Conservation (phyloP, 2,797 vertebrate genomes). For the Hippocampus kuda region DNA sequence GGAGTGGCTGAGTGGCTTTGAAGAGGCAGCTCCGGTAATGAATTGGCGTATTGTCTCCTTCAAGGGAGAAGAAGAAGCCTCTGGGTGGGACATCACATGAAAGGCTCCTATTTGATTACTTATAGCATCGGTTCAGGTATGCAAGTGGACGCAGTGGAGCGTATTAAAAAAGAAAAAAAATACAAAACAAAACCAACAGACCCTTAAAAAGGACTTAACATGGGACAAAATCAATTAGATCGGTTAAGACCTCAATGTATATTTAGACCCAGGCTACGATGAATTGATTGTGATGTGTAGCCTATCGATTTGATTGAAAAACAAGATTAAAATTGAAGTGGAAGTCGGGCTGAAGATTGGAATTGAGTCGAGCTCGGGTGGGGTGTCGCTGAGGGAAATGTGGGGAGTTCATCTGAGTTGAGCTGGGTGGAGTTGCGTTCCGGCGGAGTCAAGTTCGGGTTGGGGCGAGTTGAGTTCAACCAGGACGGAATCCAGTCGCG, state of each 20-base stretch:
- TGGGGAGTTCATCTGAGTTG: no score
- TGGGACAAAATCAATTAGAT: not conserved
- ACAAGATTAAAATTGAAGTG: no score
- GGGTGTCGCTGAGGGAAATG: no score
- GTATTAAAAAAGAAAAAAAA: conserved; percentile 27
- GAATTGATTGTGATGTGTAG: no score
- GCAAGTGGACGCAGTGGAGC: conserved; percentile 47
- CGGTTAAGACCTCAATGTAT: not conserved
- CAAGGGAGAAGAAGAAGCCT: conserved; percentile 50
- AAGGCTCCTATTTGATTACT: conserved; percentile 67
- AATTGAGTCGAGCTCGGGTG: no score
- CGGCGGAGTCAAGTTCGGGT: no score
- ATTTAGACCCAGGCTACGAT: not conserved
- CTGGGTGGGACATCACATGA: conserved; percentile 67
- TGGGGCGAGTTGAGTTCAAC: no score
- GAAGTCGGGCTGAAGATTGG: no score
- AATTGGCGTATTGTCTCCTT: conserved; percentile 62
- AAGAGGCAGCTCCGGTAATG: conserved; percentile 64
- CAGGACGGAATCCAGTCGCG: no score
- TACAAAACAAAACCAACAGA: no score
- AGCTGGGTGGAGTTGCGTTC: no score
- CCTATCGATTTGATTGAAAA: no score
- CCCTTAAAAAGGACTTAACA: not conserved
- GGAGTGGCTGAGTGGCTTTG: conserved; percentile 54
- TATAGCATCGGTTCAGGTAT: conserved; percentile 58